phyloP scores from a whole-genome alignment of 2,113 vertebrate genomes.

The Platichthys stellatus region DNA sequence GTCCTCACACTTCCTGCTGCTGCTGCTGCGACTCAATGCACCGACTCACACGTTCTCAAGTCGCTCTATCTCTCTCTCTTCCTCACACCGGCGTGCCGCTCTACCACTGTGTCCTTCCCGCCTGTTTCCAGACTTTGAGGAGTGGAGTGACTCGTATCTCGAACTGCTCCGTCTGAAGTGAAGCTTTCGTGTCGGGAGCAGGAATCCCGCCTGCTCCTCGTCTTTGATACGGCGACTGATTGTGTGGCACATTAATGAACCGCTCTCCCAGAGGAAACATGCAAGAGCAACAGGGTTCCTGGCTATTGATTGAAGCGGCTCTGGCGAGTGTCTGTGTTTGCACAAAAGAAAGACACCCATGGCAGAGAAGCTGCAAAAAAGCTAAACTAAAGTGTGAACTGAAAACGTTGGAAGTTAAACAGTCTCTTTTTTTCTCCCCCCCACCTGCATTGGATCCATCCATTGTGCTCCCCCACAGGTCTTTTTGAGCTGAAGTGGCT shows the following conservation, averaged over 20 bases:
- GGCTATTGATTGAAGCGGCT: slow-evolving; percentile 68
- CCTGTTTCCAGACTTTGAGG: slow-evolving; percentile 33
- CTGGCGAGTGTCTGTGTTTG: slow-evolving; percentile 54
- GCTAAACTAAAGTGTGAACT: slow-evolving; percentile 14
- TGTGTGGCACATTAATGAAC: slow-evolving; percentile 69
- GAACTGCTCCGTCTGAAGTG: slow-evolving; percentile 24
- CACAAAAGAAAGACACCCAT: slow-evolving; percentile 56
- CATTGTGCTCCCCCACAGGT: slow-evolving; percentile 51
- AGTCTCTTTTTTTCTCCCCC: slow-evolving; percentile 37
- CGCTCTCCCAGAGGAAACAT: slow-evolving; percentile 51
- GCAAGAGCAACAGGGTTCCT: slow-evolving; percentile 59
- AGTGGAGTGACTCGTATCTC: slow-evolving; percentile 18
- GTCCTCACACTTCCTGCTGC: slow-evolving; percentile 54
- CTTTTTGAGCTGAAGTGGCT: slow-evolving; percentile 61
- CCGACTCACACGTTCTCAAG: slow-evolving; percentile 34
- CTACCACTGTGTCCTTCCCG: slow-evolving; percentile 9
- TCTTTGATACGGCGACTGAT: slow-evolving; percentile 58
- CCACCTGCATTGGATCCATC: slow-evolving; percentile 23
- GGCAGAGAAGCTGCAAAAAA: slow-evolving; percentile 13
- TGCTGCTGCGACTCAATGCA: slow-evolving; percentile 55
- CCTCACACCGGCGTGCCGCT: slow-evolving; percentile 9
- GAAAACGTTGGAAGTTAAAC: slow-evolving; percentile 46
- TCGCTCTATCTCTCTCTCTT: slow-evolving; percentile 20
- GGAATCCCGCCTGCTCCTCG: slow-evolving; percentile 40
- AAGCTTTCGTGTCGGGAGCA: slow-evolving; percentile 41